Percentiles rank a stretch among this genome's conserved stretches.
These are phyloP conservation scores for Terrapene triunguis DNA, from an alignment of 2,113 vertebrate genomes.

Conservation along the genomic window DNA sequence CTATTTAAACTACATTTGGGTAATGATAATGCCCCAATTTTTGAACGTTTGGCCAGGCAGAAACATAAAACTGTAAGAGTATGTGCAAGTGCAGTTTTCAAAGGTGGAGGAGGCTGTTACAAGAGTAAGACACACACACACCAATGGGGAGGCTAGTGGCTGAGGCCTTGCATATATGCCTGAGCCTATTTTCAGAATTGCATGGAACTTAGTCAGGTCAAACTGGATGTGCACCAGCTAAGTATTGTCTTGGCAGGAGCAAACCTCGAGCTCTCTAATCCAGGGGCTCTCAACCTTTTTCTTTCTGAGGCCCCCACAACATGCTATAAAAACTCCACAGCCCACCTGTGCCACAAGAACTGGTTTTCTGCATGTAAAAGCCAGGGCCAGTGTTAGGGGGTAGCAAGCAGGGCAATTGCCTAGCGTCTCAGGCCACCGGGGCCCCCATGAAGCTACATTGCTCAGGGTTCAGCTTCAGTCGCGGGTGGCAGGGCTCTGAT, in stretches of 20 bases:
- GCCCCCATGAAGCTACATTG: too few relatives aligned
- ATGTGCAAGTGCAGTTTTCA: not conserved
- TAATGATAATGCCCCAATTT: not conserved
- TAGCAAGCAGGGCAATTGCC: too few relatives aligned
- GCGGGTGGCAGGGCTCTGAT: too few relatives aligned
- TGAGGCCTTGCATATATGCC: not conserved
- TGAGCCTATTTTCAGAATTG: not conserved
- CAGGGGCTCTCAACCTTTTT: too few relatives aligned
- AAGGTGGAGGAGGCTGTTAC: not conserved
- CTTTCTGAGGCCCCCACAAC: too few relatives aligned
- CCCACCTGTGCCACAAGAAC: too few relatives aligned
- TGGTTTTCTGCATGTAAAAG: too few relatives aligned
- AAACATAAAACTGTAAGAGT: not conserved
- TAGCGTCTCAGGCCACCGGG: too few relatives aligned
- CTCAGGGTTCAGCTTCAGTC: too few relatives aligned
- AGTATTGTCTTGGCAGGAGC: not conserved
- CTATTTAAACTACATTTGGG: not conserved
- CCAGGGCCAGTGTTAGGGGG: too few relatives aligned
- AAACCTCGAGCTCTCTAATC: not conserved
- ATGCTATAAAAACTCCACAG: too few relatives aligned
- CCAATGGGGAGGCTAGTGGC: not conserved
- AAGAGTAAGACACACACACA: rapidly evolving
- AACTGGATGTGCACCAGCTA: not conserved
- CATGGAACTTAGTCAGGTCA: not conserved
- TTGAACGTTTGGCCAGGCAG: not conserved